Evolutionary conservation across 2,797 vertebrate genomes (phyloP).

Genomic region (Eidolon dupreanum): DNA sequence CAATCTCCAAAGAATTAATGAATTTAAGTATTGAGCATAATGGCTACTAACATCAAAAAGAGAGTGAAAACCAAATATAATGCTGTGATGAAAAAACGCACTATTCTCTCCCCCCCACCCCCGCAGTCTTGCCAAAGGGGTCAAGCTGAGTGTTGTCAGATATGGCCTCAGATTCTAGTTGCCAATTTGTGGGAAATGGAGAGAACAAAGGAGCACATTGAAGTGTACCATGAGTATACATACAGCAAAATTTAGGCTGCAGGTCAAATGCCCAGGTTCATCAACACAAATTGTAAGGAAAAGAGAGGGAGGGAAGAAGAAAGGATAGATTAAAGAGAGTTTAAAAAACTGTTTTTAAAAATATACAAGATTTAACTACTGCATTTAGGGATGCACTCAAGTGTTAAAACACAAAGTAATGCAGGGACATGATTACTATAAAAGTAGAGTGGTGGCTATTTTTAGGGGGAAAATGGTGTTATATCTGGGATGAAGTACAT

Average conservation of each 20-base stretch:
- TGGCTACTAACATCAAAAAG: neutral
- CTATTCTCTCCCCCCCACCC: accelerated
- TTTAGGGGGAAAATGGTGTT: neutral
- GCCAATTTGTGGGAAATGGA: neutral
- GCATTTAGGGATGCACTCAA: neutral
- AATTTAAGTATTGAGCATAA: neutral
- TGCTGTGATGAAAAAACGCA: neutral
- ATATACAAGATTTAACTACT: neutral
- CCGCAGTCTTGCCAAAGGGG: neutral
- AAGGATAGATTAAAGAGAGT: neutral
- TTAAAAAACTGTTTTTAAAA: neutral
- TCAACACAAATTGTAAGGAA: neutral
- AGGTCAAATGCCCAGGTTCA: neutral
- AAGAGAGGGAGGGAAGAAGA: neutral
- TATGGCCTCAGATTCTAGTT: neutral
- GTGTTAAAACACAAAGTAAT: neutral
- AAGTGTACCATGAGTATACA: neutral
- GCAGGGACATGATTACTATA: neutral
- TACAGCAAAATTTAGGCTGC: neutral
- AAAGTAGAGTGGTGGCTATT: neutral
- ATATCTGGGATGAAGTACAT: neutral
- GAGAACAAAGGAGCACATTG: neutral
- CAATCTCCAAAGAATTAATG: neutral
- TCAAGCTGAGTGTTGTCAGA: neutral
- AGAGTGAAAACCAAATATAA: neutral